Conservation (phyloP, 2,888 invertebrate species). For the Clepsis dumicolana region DNA sequence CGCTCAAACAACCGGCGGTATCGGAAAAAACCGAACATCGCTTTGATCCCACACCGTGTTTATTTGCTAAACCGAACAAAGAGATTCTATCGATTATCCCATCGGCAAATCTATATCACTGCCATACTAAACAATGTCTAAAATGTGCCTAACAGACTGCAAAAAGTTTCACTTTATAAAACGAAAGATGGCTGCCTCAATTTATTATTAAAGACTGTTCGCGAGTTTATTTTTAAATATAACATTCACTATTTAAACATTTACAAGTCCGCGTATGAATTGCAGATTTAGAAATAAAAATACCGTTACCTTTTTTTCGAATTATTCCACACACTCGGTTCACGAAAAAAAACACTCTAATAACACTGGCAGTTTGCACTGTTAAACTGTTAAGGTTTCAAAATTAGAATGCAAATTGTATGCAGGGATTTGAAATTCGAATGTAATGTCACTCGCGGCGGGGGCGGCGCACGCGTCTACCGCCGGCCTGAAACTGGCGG, state of each 20-base stretch:
- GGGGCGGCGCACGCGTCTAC: conserved; percentile 39
- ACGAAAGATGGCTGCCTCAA: conserved; percentile 23
- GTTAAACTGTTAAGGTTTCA: conserved; percentile 27
- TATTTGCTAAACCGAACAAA: conserved; percentile 40
- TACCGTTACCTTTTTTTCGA: conserved; percentile 23
- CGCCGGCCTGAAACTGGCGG: conserved; percentile 37
- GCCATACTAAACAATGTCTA: neutral
- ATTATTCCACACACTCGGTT: conserved; percentile 27
- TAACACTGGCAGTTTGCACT: conserved; percentile 44
- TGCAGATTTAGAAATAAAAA: conserved; percentile 32
- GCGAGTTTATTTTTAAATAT: conserved; percentile 40
- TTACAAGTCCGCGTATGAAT: conserved; percentile 26
- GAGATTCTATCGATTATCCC: conserved; percentile 22
- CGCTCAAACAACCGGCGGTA: conserved; percentile 23
- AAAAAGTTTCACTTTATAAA: conserved; percentile 16
- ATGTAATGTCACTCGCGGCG: conserved; percentile 34
- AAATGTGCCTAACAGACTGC: neutral
- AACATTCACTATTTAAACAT: conserved; percentile 39
- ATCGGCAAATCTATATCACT: neutral
- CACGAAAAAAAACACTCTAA: conserved; percentile 39
- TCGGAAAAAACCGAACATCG: conserved; percentile 23
- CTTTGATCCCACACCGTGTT: conserved; percentile 34
- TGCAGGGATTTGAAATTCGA: conserved; percentile 35
- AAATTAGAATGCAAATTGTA: conserved; percentile 39
- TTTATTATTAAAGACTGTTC: conserved; percentile 29